These are phyloP conservation scores for Teinopalpus imperialis DNA, from an alignment of 2,888 invertebrate species.

Conservation along the genomic window DNA sequence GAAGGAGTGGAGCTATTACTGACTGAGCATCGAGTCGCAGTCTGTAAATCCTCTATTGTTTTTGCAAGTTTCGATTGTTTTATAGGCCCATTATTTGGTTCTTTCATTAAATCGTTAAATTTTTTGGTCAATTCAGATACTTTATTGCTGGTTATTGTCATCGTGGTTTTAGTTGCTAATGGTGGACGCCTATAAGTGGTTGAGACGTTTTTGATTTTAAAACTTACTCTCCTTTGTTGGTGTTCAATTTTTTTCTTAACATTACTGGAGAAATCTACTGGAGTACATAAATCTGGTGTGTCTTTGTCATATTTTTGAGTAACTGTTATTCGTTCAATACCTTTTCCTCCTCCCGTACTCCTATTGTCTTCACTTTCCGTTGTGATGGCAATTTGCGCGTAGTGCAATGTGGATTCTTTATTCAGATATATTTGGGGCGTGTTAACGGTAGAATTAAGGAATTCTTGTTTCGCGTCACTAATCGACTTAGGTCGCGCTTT, in stretches of 20 bases:
- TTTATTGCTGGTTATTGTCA: conserved; percentile 78
- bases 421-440: conserved; percentile 34
- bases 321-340: conserved; percentile 33
- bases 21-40: conserved; percentile 49
- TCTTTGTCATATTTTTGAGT: conserved; percentile 42
- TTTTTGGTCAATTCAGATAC: conserved; percentile 87
- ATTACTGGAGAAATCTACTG: conserved; percentile 43
- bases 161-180: conserved; percentile 65
- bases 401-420: conserved; percentile 55
- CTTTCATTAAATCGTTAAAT: conserved; percentile 84
- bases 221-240: conserved; percentile 81
- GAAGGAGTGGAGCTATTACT: conserved; percentile 74
- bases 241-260: conserved; percentile 57
- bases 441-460: conserved; percentile 62
- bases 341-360: conserved; percentile 71
- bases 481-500: conserved; percentile 59
- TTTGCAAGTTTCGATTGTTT: conserved; percentile 81
- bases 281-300: conserved; percentile 24
- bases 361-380: conserved; percentile 70
- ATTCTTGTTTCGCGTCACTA: conserved; percentile 65
- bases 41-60: conserved; percentile 70
- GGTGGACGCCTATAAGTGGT: conserved; percentile 68
- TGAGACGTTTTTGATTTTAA: conserved; percentile 81
- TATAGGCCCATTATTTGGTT: conserved; percentile 60
- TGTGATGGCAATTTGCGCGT: conserved; percentile 68